These are phyloP conservation scores for Lophura nycthemera DNA, from an alignment of 2,113 vertebrate genomes.

Conservation along the genomic window DNA sequence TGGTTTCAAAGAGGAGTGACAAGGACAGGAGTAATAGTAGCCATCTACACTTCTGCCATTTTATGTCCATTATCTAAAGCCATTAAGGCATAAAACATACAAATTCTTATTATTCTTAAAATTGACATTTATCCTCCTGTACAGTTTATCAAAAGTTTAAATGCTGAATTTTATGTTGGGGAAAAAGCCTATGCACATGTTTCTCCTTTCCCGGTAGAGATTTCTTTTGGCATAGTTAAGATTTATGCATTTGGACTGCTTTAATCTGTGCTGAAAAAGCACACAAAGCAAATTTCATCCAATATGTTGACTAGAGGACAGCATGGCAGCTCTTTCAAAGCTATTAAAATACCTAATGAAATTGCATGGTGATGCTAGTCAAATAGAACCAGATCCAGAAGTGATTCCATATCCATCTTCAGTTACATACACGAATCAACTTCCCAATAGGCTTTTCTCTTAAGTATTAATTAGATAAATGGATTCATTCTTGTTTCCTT, in stretches of 20 bases:
- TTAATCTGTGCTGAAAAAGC: slow-evolving; percentile 19
- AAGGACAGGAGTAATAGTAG: background rate
- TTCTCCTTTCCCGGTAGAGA: background rate
- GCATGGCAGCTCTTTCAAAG: background rate
- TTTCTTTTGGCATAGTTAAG: background rate
- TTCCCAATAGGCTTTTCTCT: slow-evolving; percentile 2
- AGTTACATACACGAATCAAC: slow-evolving; percentile 10
- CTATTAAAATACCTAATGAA: slow-evolving; percentile 32
- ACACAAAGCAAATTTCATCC: background rate
- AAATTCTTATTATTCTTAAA: background rate
- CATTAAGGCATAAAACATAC: background rate
- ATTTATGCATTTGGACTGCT: background rate
- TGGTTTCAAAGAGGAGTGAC: background rate
- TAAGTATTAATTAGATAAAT: slow-evolving; percentile 37
- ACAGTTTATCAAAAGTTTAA: background rate
- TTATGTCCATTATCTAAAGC: background rate
- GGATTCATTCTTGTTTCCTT: background rate
- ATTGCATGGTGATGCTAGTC: background rate
- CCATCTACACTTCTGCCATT: background rate
- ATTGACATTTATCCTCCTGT: background rate
- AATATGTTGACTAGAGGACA: background rate
- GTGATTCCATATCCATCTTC: background rate
- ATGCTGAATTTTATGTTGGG: background rate
- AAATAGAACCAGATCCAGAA: slow-evolving; percentile 20
- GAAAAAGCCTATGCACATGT: background rate